phyloP scores from a whole-genome alignment of 1,140 invertebrate genomes.

The Caenorhabditis elegans region WBcel235 BX284605.5:11347001-11347500 shows the following conservation, averaged over 20 bases:
- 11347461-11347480: not conserved
- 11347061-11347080: conserved; percentile 24
- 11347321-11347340: not conserved
- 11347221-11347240: not conserved
- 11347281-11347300: not conserved
- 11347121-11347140: conserved; percentile 8
- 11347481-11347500: not conserved
- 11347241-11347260: not conserved
- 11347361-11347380: conserved; percentile 26
- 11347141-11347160: conserved; percentile 5
- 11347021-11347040: not conserved
- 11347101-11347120: conserved; percentile 29
- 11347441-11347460: not conserved
- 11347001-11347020: conserved; percentile 28
- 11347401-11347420: conserved; percentile 19
- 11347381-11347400: not conserved
- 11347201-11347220: conserved; percentile 6
- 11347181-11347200: not conserved
- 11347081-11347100: not conserved
- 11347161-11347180: not conserved
- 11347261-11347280: conserved; percentile 15
- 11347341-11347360: not conserved
- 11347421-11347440: conserved; percentile 9
- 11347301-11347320: not conserved
- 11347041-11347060: not conserved